Evolutionary conservation across 2,888 invertebrate species (phyloP).

Genomic region (Morinoia aosen): DNA sequence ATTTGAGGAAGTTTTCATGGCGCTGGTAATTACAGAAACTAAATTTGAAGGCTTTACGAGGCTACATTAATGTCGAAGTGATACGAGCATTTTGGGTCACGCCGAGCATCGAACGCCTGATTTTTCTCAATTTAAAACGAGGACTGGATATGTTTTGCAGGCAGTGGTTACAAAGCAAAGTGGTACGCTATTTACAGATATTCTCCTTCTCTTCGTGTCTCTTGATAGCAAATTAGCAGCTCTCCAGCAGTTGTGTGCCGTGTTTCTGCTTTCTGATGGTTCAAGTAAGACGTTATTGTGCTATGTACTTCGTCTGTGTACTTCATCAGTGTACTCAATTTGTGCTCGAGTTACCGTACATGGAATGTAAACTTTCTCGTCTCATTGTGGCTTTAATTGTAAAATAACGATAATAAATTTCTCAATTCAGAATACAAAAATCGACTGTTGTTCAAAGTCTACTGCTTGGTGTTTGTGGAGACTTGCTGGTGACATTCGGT

Average conservation of each 20-base stretch:
- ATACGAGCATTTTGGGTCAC: neutral
- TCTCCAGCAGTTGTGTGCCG: neutral
- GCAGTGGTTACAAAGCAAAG: neutral
- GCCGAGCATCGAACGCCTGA: neutral
- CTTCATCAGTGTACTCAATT: neutral
- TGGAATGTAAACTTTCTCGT: neutral
- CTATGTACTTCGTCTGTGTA: neutral
- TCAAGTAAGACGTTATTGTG: neutral
- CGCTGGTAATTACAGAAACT: neutral
- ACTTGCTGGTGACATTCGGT: no score
- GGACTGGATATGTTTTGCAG: no score
- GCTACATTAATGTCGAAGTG: no score
- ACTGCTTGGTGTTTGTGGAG: no score
- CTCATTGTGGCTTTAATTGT: neutral
- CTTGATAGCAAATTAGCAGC: neutral
- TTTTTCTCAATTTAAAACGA: neutral
- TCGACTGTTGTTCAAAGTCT: no score
- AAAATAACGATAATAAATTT: neutral
- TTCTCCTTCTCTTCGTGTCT: neutral
- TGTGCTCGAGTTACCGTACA: neutral
- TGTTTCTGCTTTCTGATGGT: neutral
- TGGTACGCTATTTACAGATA: neutral
- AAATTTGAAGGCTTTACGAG: neutral
- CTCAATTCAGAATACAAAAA: neutral
- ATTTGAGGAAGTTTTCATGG: neutral